Base-by-base conservation (phyloP, 2,888 invertebrate species). In the Xylota segnis region DNA sequence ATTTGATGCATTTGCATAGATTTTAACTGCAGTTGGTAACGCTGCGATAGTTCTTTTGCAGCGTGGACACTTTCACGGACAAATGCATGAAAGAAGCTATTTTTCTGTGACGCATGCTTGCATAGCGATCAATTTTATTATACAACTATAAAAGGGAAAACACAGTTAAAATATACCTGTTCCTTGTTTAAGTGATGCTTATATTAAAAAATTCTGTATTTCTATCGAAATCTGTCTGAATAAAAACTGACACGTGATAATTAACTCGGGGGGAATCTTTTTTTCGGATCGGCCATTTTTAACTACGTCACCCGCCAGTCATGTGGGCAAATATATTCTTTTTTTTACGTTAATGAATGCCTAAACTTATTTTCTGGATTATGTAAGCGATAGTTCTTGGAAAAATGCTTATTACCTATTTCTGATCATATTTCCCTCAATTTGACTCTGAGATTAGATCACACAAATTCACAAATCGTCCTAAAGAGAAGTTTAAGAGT, bases 241-340 rank as follows among this genome's bases (percentile, higher is more conserved):
- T 34, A 45, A 47, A 45, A 45, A 32, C 5, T 56, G 70, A 72
- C 84, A 84, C 81, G 84, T 84, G 84, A 81, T 34, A 52, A 59
- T 37, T 34, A n/a, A 63, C 7, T 63, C 40, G 54, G 61, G 54
- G 61, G 23, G 37, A 74, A 72, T 37, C 4, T 54, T 27, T n/a
- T 3, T 61, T 23, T 2, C 7, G 5, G 43, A 34, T 79, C 83
- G 79, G 83, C 81, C 84, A 79, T 84, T 61, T 79, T 76, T 65
- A n/a, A 47, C 54, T 78, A 74, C 74, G 83, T 83, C 78, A 79
- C 54, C 29, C 27, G 29, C n/a, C 58, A 32, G 50, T 68, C 47
- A 32, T 45, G 5, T 5, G 45, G 29, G 43, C 0, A 29, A n/a
- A n/a, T n/a, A 43, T 45, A 2, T 10, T 5, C 4, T 4, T 50